Percentiles rank a stretch among this genome's conserved stretches.
Conservation (phyloP, 2,113 vertebrate genomes). For the Chrysemys picta region DNA sequence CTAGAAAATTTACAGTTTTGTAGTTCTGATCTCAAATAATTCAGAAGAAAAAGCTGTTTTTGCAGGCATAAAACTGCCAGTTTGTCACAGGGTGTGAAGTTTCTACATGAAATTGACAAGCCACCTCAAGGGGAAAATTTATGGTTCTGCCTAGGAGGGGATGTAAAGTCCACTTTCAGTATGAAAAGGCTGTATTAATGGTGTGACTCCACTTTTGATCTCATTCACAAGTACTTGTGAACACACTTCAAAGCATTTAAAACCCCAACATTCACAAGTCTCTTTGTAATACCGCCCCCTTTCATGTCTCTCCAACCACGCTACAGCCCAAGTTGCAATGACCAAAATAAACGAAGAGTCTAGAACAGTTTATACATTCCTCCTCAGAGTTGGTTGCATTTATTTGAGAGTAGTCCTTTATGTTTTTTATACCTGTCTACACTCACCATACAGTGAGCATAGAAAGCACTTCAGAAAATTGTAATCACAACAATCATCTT, state of each 20-base stretch:
- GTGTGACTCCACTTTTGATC: fast-evolving
- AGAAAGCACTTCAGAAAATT: neutral
- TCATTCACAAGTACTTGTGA: neutral
- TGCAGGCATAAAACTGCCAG: neutral
- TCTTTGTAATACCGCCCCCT: neutral
- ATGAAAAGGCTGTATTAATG: fast-evolving
- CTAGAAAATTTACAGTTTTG: neutral
- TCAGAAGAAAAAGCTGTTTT: fast-evolving
- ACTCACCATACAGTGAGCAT: neutral
- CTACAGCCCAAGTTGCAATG: neutral
- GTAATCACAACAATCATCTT: neutral
- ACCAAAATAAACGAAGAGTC: neutral
- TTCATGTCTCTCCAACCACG: fast-evolving
- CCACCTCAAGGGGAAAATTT: fast-evolving
- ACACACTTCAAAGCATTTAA: neutral
- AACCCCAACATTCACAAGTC: neutral
- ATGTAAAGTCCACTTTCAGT: fast-evolving
- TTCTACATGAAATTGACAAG: neutral
- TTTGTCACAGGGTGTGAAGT: fast-evolving
- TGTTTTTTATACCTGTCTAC: neutral
- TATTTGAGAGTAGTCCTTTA: neutral
- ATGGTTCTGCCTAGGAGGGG: fast-evolving
- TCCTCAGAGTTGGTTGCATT: neutral
- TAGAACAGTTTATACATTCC: neutral
- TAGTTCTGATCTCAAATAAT: neutral